These are phyloP conservation scores for Brachyhypopomus occidentalis DNA, from an alignment of 2,113 vertebrate genomes.

Conservation along the genomic window DNA sequence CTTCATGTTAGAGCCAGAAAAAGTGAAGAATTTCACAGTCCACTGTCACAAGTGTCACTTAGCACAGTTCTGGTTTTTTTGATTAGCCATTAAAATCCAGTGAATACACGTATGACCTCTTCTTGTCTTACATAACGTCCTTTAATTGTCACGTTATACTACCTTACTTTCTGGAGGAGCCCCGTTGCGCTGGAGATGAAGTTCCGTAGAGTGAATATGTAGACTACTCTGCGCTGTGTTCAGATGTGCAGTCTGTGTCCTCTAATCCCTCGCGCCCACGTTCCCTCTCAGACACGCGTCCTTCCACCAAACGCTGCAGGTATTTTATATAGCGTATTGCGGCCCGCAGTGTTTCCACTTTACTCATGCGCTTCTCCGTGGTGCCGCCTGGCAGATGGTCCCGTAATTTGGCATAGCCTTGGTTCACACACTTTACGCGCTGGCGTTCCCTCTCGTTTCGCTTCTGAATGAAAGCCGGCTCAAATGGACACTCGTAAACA, in stretches of 20 bases:
- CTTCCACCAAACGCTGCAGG: conserved; percentile 77
- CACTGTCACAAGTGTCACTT: too few relatives aligned
- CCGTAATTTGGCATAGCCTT: conserved; percentile 81
- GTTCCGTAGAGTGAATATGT: conserved; percentile 6
- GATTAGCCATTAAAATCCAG: too few relatives aligned
- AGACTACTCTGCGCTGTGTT: conserved; percentile 43
- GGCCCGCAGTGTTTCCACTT: conserved; percentile 84
- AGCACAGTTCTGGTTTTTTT: too few relatives aligned
- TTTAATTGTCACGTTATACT: too few relatives aligned
- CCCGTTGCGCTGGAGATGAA: conserved; percentile 54
- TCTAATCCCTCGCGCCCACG: background rate
- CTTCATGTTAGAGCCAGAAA: too few relatives aligned
- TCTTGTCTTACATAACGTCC: too few relatives aligned
- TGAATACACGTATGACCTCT: too few relatives aligned
- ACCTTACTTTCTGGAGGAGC: too few relatives aligned
- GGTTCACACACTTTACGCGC: conserved; percentile 82
- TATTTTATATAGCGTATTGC: conserved; percentile 84
- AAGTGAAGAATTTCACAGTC: too few relatives aligned
- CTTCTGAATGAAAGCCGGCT: conserved; percentile 84
- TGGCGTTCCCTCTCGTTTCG: conserved; percentile 85
- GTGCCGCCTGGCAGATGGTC: conserved; percentile 77
- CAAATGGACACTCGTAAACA: conserved; percentile 78
- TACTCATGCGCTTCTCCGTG: conserved; percentile 79
- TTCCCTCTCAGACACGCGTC: background rate
- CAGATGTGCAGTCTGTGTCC: background rate